Percentiles rank a stretch among this genome's conserved stretches.
These are phyloP conservation scores for Antheraea mylitta DNA, from an alignment of 1,140 invertebrate species.

Conservation along the genomic window DNA sequence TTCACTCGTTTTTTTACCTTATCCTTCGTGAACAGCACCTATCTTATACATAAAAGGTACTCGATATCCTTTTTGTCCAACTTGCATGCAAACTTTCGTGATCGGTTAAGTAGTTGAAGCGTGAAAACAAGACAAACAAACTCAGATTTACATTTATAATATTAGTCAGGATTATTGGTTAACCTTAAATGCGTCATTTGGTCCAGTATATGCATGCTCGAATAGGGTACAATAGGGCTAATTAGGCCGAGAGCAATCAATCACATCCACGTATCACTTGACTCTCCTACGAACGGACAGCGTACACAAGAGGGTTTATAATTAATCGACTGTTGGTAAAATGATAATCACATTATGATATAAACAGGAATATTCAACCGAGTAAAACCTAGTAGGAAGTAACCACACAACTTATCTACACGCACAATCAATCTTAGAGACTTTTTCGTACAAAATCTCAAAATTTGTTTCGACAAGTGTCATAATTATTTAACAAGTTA, in stretches of 20 bases:
- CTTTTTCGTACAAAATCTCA: neutral
- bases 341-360: neutral
- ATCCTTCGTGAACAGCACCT: too few species aligned
- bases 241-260: constrained; percentile 8
- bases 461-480: neutral
- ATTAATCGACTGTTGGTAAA: neutral
- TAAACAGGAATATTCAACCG: neutral
- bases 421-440: neutral
- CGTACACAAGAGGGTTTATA: constrained; percentile 5
- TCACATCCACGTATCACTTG: constrained; percentile 6
- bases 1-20: too few species aligned
- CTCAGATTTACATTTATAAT: too few species aligned
- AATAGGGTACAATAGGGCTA: constrained; percentile 14
- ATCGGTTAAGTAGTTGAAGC: too few species aligned
- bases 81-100: too few species aligned
- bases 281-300: constrained; percentile 5
- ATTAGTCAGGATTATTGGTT: too few species aligned
- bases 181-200: too few species aligned
- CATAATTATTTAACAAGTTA: too few species aligned
- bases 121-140: too few species aligned
- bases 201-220: too few species aligned
- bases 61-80: too few species aligned
- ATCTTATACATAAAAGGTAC: too few species aligned
- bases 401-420: neutral
- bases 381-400: neutral